phyloP scores from a whole-genome alignment of 92 coral and sea anemone genomes.

The Phenganax stokvisi region DNA sequence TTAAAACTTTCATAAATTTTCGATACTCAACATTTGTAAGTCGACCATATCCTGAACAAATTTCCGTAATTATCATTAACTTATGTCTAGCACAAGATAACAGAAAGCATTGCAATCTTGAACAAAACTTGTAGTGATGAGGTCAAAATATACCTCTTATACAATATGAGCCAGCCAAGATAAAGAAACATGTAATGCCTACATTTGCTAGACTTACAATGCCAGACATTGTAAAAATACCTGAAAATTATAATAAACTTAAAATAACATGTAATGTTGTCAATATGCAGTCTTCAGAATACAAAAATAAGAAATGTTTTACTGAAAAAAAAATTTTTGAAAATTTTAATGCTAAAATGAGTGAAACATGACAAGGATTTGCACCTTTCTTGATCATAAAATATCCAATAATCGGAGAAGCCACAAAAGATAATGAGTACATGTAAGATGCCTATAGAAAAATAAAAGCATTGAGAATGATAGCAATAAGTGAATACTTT shows the following conservation, averaged over 20 bases:
- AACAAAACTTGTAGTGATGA: neutral
- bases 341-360: neutral
- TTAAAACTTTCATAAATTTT: conserved; percentile 65
- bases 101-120: too few species aligned
- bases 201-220: conserved; percentile 66
- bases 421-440: conserved; percentile 67
- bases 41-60: conserved; percentile 73
- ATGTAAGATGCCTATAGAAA: conserved; percentile 71
- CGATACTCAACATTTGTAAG: conserved; percentile 72
- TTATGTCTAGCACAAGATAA: too few species aligned
- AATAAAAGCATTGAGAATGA: neutral
- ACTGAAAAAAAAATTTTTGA: neutral
- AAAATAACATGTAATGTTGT: neutral
- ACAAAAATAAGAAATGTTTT: neutral
- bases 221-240: conserved; percentile 76
- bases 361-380: neutral
- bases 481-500: neutral
- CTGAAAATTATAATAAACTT: conserved; percentile 36
- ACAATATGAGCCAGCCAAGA: conserved; percentile 84
- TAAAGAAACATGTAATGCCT: conserved; percentile 63
- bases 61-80: neutral
- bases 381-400: conserved; percentile 79
- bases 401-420: conserved; percentile 73
- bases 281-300: neutral
- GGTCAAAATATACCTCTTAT: conserved; percentile 62